Base-by-base conservation (phyloP, 1,140 invertebrate genomes). In the Aphelinus atriplicis region DNA sequence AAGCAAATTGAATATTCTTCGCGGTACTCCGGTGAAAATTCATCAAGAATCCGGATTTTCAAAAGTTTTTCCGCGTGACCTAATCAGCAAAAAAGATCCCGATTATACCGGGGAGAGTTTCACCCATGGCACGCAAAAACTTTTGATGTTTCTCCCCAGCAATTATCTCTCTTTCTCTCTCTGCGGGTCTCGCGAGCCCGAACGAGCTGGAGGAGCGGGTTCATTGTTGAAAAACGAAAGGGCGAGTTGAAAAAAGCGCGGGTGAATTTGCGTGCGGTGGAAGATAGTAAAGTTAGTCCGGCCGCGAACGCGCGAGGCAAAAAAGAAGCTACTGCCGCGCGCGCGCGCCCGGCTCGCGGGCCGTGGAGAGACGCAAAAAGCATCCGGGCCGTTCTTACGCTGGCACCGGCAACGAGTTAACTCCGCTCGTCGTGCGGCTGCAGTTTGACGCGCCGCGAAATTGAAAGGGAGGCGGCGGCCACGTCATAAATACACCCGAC, bases 261-360 rank as follows among this genome's bases (percentile, higher is more conserved):
- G 46, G 7, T 42, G 53, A 72, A 72, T 65, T 72, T 65, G 71
- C 71, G 5, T 65, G 62, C 46, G 47, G 51, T 2, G 61, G 50
- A 63, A 63, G 62, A 72, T 58, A 65, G 62, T 10, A 72, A 72
- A 72, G 69, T 72, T 72, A 0, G 51, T 7, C 3, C 7, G 7
- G 48, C 7, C 51, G 42, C 2, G 46, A 26, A 7, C 61, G 63
- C 4, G 57, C 64, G 10, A 48, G 47, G 64, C 51, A 71, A 64
- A 63, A 57, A 50, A 48, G n/a, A 61, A 65, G 42, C 61, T 26
- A 43, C 58, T 60, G 65, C 45, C 42, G 10, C 3, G 7, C 26
- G 7, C 26, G 47, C 42, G 61, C 26, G 26, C 26, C 26, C 26
- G 26, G 26, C 26, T 26, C 26, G 26, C 26, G 26, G 26, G 26